Base-by-base conservation (phyloP, 2,888 invertebrate species). In the Charanyca ferruginea region DNA sequence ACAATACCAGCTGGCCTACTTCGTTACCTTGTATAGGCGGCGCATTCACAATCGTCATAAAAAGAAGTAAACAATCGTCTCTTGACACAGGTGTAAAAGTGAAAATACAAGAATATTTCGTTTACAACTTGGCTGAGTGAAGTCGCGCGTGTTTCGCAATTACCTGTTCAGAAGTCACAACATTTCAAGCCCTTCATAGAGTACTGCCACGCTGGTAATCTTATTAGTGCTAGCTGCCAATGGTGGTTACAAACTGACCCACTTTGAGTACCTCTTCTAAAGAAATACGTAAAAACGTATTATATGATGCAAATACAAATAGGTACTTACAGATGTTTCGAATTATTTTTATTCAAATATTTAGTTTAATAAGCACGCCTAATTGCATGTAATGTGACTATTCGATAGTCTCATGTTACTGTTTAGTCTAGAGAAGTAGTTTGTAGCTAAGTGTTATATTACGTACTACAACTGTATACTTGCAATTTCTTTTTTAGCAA, bases 61-160 rank as follows among this genome's bases (percentile, higher is more conserved):
- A 85, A 85, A 87, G 83, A 87, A 81, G 85, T 84, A 90, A 89
- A 91, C 91, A 90, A 86, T 87, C 83, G 86, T 90, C 90, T 92
- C 91, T 92, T 92, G 90, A 92, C 91, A 90, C 93, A 93, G 92
- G 92, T 93, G 93, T 87, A 88, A 88, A 90, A 86, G 89, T 88
- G 88, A 89, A 89, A 88, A 86, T 87, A 83, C 85, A 86, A 87
- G 83, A 79, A 85, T 83, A 84, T 88, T 89, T 87, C 81, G 85
- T 87, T 87, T 85, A 86, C 79, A 83, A 80, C 81, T 80, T 72
- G 45, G 28, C 64, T 77, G 68, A 63, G 55, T 68, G 72, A 65
- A 73, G 65, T 53, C 67, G 73, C 69, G 70, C 77, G 74, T 79
- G 77, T 85, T 81, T 84, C 54, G 79, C 84, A 80, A 79, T 72